Conservation (phyloP, 2,797 vertebrate species). For the Oceanodroma leucorhoa region DNA sequence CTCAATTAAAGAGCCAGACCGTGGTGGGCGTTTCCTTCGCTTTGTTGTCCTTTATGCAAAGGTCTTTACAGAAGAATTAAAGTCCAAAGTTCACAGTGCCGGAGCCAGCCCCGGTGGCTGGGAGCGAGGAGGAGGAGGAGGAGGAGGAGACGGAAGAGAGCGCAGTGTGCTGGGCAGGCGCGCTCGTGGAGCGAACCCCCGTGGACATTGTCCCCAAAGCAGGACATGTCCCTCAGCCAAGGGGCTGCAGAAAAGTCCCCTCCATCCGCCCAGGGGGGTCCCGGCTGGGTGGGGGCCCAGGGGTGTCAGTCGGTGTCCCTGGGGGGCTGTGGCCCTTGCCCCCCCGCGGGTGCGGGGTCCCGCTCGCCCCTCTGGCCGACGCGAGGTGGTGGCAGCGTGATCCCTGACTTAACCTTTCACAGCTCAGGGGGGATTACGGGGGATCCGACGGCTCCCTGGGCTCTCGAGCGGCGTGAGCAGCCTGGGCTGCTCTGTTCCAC, state of each 20-base stretch:
- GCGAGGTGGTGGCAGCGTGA: not conserved
- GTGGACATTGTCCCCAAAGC: fast-evolving
- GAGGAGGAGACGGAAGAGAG: not conserved
- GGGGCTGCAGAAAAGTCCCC: not conserved
- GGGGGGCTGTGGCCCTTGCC: too few species aligned
- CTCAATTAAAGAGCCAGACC: not conserved
- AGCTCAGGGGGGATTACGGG: not conserved
- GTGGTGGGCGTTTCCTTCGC: not conserved
- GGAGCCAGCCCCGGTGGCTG: not conserved
- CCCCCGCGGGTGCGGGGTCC: not conserved
- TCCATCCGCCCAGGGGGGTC: fast-evolving
- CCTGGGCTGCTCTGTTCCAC: not conserved
- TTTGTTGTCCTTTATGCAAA: not conserved
- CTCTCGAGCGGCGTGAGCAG: fast-evolving
- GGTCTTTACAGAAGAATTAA: not conserved
- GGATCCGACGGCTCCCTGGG: not conserved
- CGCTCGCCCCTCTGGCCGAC: not conserved
- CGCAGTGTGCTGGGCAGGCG: not conserved
- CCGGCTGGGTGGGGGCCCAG: fast-evolving
- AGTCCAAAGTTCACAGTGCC: not conserved
- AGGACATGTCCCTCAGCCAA: not conserved
- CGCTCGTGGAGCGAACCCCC: not conserved
- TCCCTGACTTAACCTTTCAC: not conserved
- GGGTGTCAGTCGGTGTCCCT: too few species aligned
- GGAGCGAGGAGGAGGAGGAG: not conserved